These are phyloP conservation scores for Tenrec ecaudatus DNA, from an alignment of 2,113 vertebrate genomes.

Conservation along the genomic window DNA sequence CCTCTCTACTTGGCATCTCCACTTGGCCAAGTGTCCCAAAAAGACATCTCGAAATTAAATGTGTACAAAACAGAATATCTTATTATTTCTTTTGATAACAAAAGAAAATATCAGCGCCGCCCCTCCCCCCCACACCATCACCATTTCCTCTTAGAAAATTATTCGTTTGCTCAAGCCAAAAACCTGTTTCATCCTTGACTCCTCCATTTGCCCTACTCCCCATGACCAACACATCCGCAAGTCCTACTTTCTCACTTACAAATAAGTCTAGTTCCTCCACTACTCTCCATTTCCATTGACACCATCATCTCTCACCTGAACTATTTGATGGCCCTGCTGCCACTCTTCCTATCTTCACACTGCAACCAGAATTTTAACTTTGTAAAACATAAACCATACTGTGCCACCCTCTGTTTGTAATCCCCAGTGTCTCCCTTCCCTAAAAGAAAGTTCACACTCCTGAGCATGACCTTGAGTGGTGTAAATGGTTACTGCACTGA, in stretches of 20 bases:
- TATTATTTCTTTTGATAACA: slow-evolving; percentile 3
- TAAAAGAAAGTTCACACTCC: neutral
- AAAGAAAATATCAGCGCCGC: neutral
- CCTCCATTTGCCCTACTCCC: neutral
- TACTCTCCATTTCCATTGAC: neutral
- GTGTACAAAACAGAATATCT: slow-evolving; percentile 27
- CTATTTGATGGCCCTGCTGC: neutral
- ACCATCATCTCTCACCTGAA: neutral
- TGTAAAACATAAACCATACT: neutral
- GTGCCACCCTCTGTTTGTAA: neutral
- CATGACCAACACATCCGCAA: neutral
- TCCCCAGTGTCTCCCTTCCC: neutral
- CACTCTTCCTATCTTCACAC: neutral
- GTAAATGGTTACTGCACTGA: neutral
- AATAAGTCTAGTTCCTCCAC: neutral
- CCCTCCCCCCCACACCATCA: neutral
- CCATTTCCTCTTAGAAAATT: slow-evolving; percentile 1
- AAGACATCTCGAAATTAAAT: slow-evolving; percentile 45
- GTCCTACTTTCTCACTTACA: neutral
- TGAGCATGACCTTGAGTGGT: neutral
- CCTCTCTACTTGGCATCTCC: slow-evolving; percentile 6
- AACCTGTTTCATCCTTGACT: neutral
- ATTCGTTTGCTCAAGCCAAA: neutral
- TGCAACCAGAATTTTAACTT: neutral
- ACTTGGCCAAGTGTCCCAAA: slow-evolving; percentile 25